phyloP scores from a whole-genome alignment of 92 coral and sea anemone species.

The Epizoanthus fatuus region DNA sequence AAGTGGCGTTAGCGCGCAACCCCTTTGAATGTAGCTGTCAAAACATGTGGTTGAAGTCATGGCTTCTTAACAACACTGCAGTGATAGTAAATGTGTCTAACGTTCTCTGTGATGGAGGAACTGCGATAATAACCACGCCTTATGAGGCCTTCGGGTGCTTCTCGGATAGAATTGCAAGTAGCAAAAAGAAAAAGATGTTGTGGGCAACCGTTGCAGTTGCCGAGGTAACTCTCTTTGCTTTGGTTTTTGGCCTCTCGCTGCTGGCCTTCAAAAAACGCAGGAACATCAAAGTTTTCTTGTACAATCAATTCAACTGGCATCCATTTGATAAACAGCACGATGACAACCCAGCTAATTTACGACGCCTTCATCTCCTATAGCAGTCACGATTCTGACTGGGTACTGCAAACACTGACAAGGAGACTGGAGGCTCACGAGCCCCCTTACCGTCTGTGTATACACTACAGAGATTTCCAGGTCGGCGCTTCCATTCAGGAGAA shows the following conservation, averaged over 20 bases:
- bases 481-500: conserved; percentile 78
- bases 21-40: conserved; percentile 80
- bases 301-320: conserved; percentile 85
- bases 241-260: conserved; percentile 9
- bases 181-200: not conserved
- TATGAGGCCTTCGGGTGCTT: conserved; percentile 13
- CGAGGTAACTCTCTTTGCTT: conserved; percentile 16
- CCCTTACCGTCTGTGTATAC: conserved; percentile 79
- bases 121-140: not conserved
- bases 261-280: conserved; percentile 65
- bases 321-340: conserved; percentile 84
- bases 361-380: conserved; percentile 89
- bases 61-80: conserved; percentile 57
- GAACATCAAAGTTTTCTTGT: conserved; percentile 76
- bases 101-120: conserved; percentile 68
- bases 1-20: conserved; percentile 65
- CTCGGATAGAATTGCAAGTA: not conserved
- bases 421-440: conserved; percentile 80
- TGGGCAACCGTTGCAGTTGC: not conserved
- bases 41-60: conserved; percentile 73
- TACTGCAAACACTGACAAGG: conserved; percentile 52
- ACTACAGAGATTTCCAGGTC: conserved; percentile 82
- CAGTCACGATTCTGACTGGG: conserved; percentile 74
- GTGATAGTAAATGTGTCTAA: conserved; percentile 52
- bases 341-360: conserved; percentile 72